Conservation (phyloP, 2,888 invertebrate species). For the Prosopocoilus inquinatus region DNA sequence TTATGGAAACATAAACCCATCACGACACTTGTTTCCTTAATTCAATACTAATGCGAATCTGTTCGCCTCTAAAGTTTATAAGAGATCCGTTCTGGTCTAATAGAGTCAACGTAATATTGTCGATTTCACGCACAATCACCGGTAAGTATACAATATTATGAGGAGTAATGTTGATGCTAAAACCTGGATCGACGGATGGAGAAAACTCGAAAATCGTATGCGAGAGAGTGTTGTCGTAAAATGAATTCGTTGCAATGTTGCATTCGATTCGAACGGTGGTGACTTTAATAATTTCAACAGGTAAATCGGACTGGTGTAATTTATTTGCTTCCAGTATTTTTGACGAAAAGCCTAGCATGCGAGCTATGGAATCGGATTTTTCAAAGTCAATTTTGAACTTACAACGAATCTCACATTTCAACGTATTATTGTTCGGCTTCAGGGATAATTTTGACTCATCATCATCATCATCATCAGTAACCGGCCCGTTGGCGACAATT, state of each 20-base stretch:
- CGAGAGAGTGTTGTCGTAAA: not conserved
- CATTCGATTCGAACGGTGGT: constrained; percentile 17
- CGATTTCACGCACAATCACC: constrained; percentile 9
- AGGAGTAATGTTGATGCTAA: constrained; percentile 41
- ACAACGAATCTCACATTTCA: no score
- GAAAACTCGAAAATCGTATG: constrained; percentile 37
- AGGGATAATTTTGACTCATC: no score
- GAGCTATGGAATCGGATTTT: no score
- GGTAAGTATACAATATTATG: constrained; percentile 28
- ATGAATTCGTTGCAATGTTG: constrained; percentile 2
- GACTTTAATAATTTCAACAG: constrained; percentile 20
- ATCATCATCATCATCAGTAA: no score
- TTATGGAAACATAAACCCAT: constrained; percentile 6
- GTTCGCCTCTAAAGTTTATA: constrained; percentile 31
- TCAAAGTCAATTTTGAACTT: no score
- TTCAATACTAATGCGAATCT: constrained; percentile 27
- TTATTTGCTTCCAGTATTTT: no score
- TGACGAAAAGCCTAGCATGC: no score
- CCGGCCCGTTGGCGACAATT: no score
- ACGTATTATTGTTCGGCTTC: no score
- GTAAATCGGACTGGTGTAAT: constrained; percentile 7
- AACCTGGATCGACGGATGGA: constrained; percentile 37
- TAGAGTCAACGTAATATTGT: constrained; percentile 12
- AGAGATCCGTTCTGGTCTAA: constrained; percentile 28
- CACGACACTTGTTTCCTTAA: constrained; percentile 14